Evolutionary conservation across 2,888 invertebrate genomes (phyloP).

Genomic region (Drosophila pseudotakahashii): DNA sequence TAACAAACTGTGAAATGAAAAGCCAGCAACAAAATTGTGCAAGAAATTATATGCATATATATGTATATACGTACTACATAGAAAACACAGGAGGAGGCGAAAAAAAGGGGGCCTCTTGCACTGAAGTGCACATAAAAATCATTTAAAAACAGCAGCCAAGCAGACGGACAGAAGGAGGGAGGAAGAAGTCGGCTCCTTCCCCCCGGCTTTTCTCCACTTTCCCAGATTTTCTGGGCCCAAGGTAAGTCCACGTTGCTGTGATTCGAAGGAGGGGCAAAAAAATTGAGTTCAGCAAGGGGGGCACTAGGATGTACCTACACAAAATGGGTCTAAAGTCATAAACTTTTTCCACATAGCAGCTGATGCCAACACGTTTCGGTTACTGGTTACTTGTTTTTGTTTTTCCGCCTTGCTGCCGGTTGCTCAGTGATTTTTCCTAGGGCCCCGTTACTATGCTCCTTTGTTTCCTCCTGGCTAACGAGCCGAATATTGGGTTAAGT

Average conservation of each 20-base stretch:
- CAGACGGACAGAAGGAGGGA: slow-evolving; percentile 34
- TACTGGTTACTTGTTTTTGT: slow-evolving; percentile 23
- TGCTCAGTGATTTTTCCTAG: slow-evolving; percentile 76
- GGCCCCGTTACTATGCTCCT: slow-evolving; percentile 75
- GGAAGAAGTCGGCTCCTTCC: slow-evolving; percentile 21
- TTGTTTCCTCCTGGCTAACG: slow-evolving; percentile 77
- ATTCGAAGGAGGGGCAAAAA: slow-evolving; percentile 50
- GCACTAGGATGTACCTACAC: slow-evolving; percentile 50
- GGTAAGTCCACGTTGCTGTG: slow-evolving; percentile 63
- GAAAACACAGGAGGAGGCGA: not conserved
- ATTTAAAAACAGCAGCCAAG: slow-evolving; percentile 71
- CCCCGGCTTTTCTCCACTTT: slow-evolving; percentile 8
- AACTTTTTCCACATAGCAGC: slow-evolving; percentile 76
- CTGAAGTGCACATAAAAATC: slow-evolving; percentile 78
- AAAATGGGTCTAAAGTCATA: slow-evolving; percentile 81
- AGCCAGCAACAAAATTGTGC: slow-evolving; percentile 44
- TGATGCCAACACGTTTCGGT: slow-evolving; percentile 64
- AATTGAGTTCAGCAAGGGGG: slow-evolving; percentile 66
- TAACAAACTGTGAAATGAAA: slow-evolving; percentile 56
- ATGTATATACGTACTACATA: slow-evolving; percentile 29
- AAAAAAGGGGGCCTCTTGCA: slow-evolving; percentile 26
- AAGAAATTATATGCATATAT: slow-evolving; percentile 65
- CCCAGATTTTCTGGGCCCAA: slow-evolving; percentile 34
- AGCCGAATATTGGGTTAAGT: slow-evolving; percentile 79
- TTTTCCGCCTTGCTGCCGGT: slow-evolving; percentile 40